Evolutionary conservation across 2,113 vertebrate species (phyloP).

Genomic region (Plectropomus leopardus): DNA sequence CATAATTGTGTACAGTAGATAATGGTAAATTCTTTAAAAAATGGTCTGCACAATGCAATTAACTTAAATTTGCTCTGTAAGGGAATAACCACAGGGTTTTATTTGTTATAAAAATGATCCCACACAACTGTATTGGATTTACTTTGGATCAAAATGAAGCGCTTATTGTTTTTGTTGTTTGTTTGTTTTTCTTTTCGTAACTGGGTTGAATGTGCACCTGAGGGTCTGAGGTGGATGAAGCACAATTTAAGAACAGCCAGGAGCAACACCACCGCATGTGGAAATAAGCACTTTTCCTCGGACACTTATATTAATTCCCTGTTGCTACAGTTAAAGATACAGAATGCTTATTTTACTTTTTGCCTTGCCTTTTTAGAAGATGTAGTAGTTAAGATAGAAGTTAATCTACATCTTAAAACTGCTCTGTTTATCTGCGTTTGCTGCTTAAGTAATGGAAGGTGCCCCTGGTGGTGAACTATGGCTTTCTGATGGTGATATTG

Average conservation of each 20-base stretch:
- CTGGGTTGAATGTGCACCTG: slow-evolving; percentile 76
- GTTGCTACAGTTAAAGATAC: slow-evolving; percentile 42
- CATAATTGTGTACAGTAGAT: background rate
- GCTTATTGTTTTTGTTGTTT: slow-evolving; percentile 58
- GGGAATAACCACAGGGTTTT: slow-evolving; percentile 84
- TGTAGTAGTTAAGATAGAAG: slow-evolving; percentile 39
- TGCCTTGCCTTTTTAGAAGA: slow-evolving; percentile 58
- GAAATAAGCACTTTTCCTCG: slow-evolving; percentile 76
- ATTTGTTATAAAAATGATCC: slow-evolving; percentile 72
- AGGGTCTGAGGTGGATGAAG: slow-evolving; percentile 81
- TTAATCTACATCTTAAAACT: slow-evolving; percentile 35
- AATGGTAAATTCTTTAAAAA: slow-evolving; percentile 77
- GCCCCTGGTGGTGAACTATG: slow-evolving; percentile 39
- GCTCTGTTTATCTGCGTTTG: slow-evolving; percentile 55
- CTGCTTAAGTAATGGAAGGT: slow-evolving; percentile 55
- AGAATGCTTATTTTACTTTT: slow-evolving; percentile 37
- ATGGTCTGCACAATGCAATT: slow-evolving; percentile 74
- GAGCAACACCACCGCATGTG: slow-evolving; percentile 83
- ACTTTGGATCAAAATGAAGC: slow-evolving; percentile 47
- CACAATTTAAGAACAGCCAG: slow-evolving; percentile 85
- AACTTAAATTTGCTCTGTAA: slow-evolving; percentile 80
- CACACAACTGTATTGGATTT: slow-evolving; percentile 37
- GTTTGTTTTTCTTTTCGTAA: slow-evolving; percentile 26
- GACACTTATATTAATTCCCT: slow-evolving; percentile 55
- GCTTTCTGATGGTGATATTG: slow-evolving; percentile 21